Evolutionary conservation across 2,888 invertebrate species (phyloP).

Genomic region (Ellobium chinense): DNA sequence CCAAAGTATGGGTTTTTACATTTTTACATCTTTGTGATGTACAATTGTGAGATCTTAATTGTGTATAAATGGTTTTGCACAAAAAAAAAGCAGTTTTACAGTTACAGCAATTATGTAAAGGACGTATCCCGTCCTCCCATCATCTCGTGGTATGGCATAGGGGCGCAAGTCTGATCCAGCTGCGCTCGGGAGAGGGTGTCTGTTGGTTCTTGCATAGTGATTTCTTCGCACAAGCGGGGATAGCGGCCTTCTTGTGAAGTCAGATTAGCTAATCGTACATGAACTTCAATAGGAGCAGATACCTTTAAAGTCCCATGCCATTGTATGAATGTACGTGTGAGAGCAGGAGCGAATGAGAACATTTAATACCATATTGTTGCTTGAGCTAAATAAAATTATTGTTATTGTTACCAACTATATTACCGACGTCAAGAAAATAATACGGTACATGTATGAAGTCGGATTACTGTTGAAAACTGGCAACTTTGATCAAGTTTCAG

Average conservation of each 20-base stretch:
- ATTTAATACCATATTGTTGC: neutral
- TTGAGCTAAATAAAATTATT: neutral
- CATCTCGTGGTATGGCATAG: neutral
- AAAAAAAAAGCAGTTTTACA: neutral
- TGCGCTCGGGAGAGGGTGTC: neutral
- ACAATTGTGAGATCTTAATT: neutral
- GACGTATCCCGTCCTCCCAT: neutral
- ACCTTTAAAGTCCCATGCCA: neutral
- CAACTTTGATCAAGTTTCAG: no score
- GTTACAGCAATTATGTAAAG: neutral
- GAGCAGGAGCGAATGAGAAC: neutral
- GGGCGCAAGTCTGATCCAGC: neutral
- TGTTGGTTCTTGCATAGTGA: neutral
- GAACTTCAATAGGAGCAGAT: neutral
- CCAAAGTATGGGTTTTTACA: neutral
- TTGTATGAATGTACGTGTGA: neutral
- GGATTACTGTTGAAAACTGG: neutral
- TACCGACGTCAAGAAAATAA: neutral
- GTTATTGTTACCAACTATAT: neutral
- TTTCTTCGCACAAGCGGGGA: neutral
- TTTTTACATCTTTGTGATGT: neutral
- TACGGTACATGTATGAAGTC: neutral
- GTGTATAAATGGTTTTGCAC: neutral
- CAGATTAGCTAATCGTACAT: neutral
- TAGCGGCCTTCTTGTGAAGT: neutral